A percentile compares a stretch with the other conserved stretches of the same genome.
Evolutionary conservation across 1,140 invertebrate genomes (phyloP).

Genomic region (Oryctes rhinoceros): DNA sequence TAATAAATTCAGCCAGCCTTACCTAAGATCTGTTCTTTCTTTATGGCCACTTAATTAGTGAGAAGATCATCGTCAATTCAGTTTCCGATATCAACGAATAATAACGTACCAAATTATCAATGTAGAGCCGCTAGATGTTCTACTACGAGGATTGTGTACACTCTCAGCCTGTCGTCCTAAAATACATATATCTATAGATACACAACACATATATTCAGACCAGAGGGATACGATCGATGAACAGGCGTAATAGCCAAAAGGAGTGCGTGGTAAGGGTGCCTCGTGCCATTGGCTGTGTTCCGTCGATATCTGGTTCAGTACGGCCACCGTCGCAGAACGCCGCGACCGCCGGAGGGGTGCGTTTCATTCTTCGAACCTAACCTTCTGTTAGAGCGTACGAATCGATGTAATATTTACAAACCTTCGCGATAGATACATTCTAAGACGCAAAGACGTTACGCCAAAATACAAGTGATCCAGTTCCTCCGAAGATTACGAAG

Average conservation of each 20-base stretch:
- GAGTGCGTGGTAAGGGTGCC: constrained; percentile 53
- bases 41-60: no score
- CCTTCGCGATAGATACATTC: neutral
- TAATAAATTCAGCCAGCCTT: no score
- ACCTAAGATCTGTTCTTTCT: no score
- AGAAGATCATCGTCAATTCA: no score
- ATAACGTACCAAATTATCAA: no score
- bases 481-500: no score
- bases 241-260: constrained; percentile 54
- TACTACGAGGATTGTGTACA: neutral
- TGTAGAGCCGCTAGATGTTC: no score
- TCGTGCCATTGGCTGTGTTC: constrained; percentile 53
- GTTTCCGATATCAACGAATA: no score
- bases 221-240: constrained; percentile 49
- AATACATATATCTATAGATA: neutral
- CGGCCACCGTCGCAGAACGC: constrained; percentile 46
- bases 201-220: neutral
- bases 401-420: neutral
- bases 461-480: no score
- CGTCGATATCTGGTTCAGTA: constrained; percentile 43
- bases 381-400: neutral
- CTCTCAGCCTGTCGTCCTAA: neutral
- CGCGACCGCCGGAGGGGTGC: constrained; percentile 48
- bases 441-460: neutral
- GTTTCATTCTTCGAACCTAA: constrained; percentile 39